Conservation (phyloP, 2,888 invertebrate genomes). For the Chamaedrilus cognettii region DNA sequence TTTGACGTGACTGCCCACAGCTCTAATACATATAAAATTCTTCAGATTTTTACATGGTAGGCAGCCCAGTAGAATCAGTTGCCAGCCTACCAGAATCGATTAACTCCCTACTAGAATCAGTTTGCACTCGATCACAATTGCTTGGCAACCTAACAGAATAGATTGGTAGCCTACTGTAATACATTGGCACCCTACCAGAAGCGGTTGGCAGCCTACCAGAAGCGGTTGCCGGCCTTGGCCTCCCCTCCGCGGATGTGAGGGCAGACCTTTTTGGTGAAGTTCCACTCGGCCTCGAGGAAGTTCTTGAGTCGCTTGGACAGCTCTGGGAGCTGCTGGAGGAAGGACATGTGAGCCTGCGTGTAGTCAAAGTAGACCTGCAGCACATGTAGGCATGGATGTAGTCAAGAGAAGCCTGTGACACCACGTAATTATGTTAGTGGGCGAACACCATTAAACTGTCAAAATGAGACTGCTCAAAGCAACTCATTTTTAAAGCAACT, state of each 20-base stretch:
- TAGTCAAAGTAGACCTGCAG: constrained; percentile 81
- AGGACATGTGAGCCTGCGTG: constrained; percentile 75
- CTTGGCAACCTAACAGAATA: too few relatives aligned
- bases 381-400: constrained; percentile 82
- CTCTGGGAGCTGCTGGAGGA: constrained; percentile 51
- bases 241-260: constrained; percentile 77
- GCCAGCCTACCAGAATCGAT: too few relatives aligned
- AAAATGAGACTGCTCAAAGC: not conserved
- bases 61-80: too few relatives aligned
- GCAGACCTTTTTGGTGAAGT: constrained; percentile 77
- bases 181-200: too few relatives aligned
- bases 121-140: too few relatives aligned
- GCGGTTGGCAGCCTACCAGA: too few relatives aligned
- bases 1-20: too few relatives aligned
- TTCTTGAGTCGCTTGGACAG: constrained; percentile 65
- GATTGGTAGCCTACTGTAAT: too few relatives aligned
- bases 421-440: too few relatives aligned
- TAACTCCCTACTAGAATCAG: too few relatives aligned
- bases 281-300: constrained; percentile 84
- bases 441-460: not conserved
- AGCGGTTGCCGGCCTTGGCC: constrained; percentile 73
- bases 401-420: constrained; percentile 82
- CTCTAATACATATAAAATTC: too few relatives aligned
- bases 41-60: too few relatives aligned
- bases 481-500: not conserved